These are phyloP conservation scores for Cladorhizidae sp. DNA, from an alignment of 37 sponge, comb jelly and placozoan genomes.

Conservation along the genomic window DNA sequence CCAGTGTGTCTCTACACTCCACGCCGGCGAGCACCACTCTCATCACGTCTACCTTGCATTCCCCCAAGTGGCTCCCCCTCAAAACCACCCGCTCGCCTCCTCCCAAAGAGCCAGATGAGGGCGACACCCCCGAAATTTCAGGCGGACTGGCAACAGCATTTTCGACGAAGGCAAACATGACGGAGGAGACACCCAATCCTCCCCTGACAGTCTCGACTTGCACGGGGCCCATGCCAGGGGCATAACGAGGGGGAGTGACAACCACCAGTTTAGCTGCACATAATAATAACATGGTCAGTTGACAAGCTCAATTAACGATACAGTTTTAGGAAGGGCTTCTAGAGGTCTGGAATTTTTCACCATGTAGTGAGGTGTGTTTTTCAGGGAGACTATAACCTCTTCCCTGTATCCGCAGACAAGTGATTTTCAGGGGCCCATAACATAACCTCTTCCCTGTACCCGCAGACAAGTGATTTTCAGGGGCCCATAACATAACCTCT, in stretches of 20 bases:
- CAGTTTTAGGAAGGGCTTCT: background rate
- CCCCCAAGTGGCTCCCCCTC: constrained; percentile 83
- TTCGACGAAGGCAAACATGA: constrained; percentile 60
- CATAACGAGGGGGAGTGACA: constrained; percentile 45
- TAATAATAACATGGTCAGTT: too few relatives aligned
- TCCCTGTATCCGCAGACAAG: too few relatives aligned
- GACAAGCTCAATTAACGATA: too few relatives aligned
- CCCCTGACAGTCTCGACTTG: constrained; percentile 76
- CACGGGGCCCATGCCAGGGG: constrained; percentile 80
- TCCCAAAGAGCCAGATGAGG: constrained; percentile 50
- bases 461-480: too few relatives aligned
- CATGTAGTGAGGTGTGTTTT: background rate
- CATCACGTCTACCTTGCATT: constrained; percentile 60
- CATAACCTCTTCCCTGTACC: too few relatives aligned
- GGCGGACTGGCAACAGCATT: constrained; percentile 22
- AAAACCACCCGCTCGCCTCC: constrained; percentile 71
- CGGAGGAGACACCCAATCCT: constrained; percentile 68
- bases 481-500: too few relatives aligned
- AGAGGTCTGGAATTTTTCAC: background rate
- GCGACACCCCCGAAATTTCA: constrained; percentile 80
- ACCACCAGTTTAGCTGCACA: constrained; percentile 72
- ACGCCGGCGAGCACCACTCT: constrained; percentile 72
- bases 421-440: too few relatives aligned
- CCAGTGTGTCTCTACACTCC: constrained; percentile 80
- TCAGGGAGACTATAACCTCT: background rate